phyloP scores from a whole-genome alignment of 1,140 invertebrate species.

The Solenopsis fugax region DNA sequence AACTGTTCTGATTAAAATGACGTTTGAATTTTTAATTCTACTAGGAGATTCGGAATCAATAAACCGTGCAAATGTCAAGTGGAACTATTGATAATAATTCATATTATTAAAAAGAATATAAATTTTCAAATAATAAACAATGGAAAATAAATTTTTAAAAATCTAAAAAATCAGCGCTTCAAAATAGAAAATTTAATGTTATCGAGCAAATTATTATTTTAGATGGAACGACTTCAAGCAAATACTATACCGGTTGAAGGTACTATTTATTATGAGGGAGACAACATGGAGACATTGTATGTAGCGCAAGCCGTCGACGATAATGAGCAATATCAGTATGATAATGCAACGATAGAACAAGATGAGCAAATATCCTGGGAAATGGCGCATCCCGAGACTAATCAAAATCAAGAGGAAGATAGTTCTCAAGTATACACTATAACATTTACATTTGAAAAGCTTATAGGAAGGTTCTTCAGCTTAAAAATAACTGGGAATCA shows the following conservation, averaged over 20 bases:
- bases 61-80: too few relatives aligned
- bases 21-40: too few relatives aligned
- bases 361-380: conserved; percentile 82
- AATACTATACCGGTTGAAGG: conserved; percentile 81
- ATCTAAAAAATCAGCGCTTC: too few relatives aligned
- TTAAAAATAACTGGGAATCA: too few relatives aligned
- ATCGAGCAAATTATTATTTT: conserved; percentile 57
- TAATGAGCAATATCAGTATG: conserved; percentile 81
- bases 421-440: conserved; percentile 76
- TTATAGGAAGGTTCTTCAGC: not conserved
- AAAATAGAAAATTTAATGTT: not conserved
- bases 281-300: conserved; percentile 82
- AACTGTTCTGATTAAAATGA: too few relatives aligned
- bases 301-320: conserved; percentile 81
- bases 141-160: too few relatives aligned
- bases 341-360: conserved; percentile 74
- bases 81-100: too few relatives aligned
- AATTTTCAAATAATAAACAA: too few relatives aligned
- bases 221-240: conserved; percentile 83
- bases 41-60: too few relatives aligned
- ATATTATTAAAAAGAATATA: too few relatives aligned
- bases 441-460: conserved; percentile 13
- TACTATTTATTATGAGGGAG: conserved; percentile 85
- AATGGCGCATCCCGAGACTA: conserved; percentile 66
- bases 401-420: conserved; percentile 80